Base-by-base conservation (phyloP, 2,888 invertebrate species). In the Pandemis heparana region DNA sequence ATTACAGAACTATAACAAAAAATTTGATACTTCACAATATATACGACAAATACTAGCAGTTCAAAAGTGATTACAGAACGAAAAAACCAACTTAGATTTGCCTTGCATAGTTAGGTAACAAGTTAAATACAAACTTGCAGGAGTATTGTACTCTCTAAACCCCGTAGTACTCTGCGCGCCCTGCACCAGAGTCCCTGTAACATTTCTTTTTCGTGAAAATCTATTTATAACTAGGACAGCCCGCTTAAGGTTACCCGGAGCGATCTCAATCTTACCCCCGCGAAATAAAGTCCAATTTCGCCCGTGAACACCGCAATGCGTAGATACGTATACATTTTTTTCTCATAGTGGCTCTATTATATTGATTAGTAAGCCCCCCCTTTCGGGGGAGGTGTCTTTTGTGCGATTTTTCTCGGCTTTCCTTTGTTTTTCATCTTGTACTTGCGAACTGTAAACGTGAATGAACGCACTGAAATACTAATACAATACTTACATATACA, bases 181-280 rank as follows among this genome's bases (percentile, higher is more conserved):
- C 90, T 94, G 94, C 94, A 93, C 90, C 92, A 89, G 91, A 93
- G 92, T 91, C 94, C 91, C 92, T 92, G 94, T 92, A 93, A 94
- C 94, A 92, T 94, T 94, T 94, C 94, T 94, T 94, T 94, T 94
- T 93, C 94, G 94, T 92, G 93, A 93, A 94, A 94, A 94, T 94
- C 94, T 94, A 94, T 94, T 94, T 94, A 94, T 94, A 94, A 94
- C 92, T 94, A 94, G 94, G 92, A 91, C 93, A 90, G 87, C 85
- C 87, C 82, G 83, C 82, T 83, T 77, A 81, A 79, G 75, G 76
- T 63, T 76, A 77, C 71, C 63, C 77, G 77, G 76, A 75, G 75
- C 73, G 76, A 82, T 83, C 79, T 83, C 75, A 77, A 82, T 86
- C 79, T 82, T 87, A 75, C 74, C 73, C 75, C 73, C 81, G 76